Evolutionary conservation across 2,113 vertebrate genomes (phyloP).

Genomic region (Syrmaticus mikado): DNA sequence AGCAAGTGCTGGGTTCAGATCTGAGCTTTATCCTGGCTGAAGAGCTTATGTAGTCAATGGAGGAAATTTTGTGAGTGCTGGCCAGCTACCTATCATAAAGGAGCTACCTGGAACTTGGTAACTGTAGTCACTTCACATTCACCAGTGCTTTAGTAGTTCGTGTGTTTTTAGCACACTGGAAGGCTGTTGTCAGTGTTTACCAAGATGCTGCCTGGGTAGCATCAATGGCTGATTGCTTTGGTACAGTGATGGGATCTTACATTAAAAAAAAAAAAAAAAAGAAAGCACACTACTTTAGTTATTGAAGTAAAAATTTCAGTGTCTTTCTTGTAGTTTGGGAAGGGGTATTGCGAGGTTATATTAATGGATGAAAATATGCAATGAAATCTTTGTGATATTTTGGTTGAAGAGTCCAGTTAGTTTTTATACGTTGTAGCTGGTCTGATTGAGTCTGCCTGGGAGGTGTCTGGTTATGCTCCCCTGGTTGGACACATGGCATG

Average conservation of each 20-base stretch:
- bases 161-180: background rate
- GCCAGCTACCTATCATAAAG: background rate
- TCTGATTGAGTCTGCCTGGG: background rate
- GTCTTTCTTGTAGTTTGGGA: background rate
- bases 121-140: background rate
- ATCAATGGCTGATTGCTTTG: background rate
- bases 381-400: background rate
- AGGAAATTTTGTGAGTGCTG: background rate
- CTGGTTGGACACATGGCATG: background rate
- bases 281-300: background rate
- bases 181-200: background rate
- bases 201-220: background rate
- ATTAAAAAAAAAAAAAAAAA: no score
- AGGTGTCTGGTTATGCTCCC: background rate
- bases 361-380: background rate
- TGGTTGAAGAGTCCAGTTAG: background rate
- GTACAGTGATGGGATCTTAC: background rate
- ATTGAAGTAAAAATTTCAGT: background rate
- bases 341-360: background rate
- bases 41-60: accelerated
- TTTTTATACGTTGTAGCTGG: background rate
- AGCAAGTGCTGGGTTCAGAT: background rate
- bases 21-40: background rate
- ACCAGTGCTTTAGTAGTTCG: background rate
- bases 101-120: background rate